Base-by-base conservation (phyloP, 2,113 vertebrate genomes). In the Picathartes gymnocephalus region DNA sequence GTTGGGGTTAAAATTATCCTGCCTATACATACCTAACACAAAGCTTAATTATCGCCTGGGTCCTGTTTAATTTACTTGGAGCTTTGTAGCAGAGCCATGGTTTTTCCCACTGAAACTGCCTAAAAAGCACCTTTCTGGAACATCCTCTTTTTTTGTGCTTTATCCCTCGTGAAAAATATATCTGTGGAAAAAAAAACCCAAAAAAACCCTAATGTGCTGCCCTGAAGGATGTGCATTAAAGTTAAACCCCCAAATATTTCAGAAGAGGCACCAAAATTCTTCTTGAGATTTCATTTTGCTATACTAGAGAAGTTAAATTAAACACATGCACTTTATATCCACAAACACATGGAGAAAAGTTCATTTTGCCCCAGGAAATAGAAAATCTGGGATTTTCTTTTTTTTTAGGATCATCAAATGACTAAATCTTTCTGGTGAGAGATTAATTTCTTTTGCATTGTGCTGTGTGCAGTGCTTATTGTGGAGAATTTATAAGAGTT, bases 381-480 rank as follows among this genome's bases (percentile, higher is more conserved):
- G 66, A 89, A 85, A 87, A 73, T 90, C 33, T 87, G 58, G 13
- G n/a, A 5, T 15, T 20, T 40, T 77, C 40, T 68, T 48, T 74
- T 92, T 91, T 77, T 30, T 68, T 30, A 81, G 51, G 62, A 84
- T 72, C 60, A 85, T 88, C 72, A 64, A 70, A 70, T 77, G 58
- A 92, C 80, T 95, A 71, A 93, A 95, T 81, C 68, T 94, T 96
- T 93, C 86, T 83, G 33, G 85, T 62, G 86, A 74, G 93, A 95
- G 95, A 96, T 96, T 97, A 81, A 97, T 97, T 95, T 96, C 88
- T 95, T 48, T 60, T 95, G 68, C 74, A 57, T 94, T 93, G 66
- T 96, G 85, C 54, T 62, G 31, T 40, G 61, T 88, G 84, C 37
- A 82, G 90, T 84, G 83, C 84, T 94, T 93, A 86, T 83, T 92